Conservation (phyloP, 2,797 vertebrate species). For the Linurgus olivaceus region DNA sequence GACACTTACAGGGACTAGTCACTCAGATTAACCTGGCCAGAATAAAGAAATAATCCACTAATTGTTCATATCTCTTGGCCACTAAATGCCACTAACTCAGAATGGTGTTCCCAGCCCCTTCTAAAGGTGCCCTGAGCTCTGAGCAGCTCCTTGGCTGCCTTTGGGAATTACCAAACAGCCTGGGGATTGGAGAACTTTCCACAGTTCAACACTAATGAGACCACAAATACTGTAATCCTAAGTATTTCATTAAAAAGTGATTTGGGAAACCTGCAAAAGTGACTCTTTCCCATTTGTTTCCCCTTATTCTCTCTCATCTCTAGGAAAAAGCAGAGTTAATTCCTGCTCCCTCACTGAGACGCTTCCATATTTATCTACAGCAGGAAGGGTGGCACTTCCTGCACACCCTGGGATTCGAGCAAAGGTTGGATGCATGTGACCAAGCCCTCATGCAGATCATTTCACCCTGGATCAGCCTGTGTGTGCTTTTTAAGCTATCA, state of each 20-base stretch:
- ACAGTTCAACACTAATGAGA: background rate
- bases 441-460: background rate
- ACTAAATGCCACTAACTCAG: background rate
- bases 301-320: background rate
- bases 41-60: background rate
- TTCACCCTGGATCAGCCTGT: background rate
- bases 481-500: background rate
- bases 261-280: background rate
- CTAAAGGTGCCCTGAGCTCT: background rate
- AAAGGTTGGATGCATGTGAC: slow-evolving; percentile 12
- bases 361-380: slow-evolving; percentile 33
- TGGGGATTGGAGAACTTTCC: background rate
- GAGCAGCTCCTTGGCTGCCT: background rate
- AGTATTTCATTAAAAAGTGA: slow-evolving; percentile 18
- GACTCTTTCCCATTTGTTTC: background rate
- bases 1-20: background rate
- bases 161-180: background rate
- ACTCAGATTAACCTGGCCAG: background rate
- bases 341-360: background rate
- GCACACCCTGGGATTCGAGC: background rate
- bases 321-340: slow-evolving; percentile 33
- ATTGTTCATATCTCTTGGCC: background rate
- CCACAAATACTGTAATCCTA: slow-evolving; percentile 31
- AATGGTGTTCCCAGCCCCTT: background rate
- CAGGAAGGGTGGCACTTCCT: slow-evolving; percentile 61